These are phyloP conservation scores for Lordiphosa collinella DNA, from an alignment of 1,140 invertebrate species.

Conservation along the genomic window DNA sequence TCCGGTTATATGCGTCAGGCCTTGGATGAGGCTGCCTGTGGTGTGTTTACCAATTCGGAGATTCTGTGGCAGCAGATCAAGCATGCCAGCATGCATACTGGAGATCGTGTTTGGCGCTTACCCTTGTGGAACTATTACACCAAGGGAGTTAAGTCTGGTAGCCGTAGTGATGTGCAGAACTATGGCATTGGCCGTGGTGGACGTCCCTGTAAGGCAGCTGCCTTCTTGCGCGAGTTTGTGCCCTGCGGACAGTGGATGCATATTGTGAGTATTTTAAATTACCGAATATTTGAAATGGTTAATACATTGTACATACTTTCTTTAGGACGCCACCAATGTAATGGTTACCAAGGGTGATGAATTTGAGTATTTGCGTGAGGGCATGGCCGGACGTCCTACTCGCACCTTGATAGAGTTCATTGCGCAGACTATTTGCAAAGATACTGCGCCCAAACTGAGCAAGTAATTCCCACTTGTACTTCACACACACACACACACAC, in stretches of 20 bases:
- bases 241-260: constrained; percentile 89
- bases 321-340: constrained; percentile 71
- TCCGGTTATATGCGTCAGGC: constrained; percentile 88
- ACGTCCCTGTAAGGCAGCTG: constrained; percentile 92
- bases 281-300: constrained; percentile 81
- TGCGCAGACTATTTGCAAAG: constrained; percentile 75
- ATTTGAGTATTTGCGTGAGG: constrained; percentile 80
- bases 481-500: constrained; percentile 4
- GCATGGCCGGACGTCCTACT: constrained; percentile 90
- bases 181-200: constrained; percentile 85
- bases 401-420: constrained; percentile 90
- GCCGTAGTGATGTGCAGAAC: constrained; percentile 90
- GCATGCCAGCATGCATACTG: constrained; percentile 85
- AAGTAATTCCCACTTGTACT: constrained; percentile 11
- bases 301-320: constrained; percentile 47
- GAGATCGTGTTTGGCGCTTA: constrained; percentile 94
- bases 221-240: constrained; percentile 93
- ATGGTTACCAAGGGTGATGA: constrained; percentile 79
- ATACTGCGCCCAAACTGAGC: constrained; percentile 66
- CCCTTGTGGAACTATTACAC: constrained; percentile 91
- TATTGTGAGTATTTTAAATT: constrained; percentile 85
- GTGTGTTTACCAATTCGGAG: constrained; percentile 88
- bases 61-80: constrained; percentile 84
- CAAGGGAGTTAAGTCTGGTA: constrained; percentile 84
- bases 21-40: constrained; percentile 88